Evolutionary conservation across 2,888 invertebrate genomes (phyloP), one percentile per base, ranked within the genome.

Genomic region (Nezara viridula): DNA sequence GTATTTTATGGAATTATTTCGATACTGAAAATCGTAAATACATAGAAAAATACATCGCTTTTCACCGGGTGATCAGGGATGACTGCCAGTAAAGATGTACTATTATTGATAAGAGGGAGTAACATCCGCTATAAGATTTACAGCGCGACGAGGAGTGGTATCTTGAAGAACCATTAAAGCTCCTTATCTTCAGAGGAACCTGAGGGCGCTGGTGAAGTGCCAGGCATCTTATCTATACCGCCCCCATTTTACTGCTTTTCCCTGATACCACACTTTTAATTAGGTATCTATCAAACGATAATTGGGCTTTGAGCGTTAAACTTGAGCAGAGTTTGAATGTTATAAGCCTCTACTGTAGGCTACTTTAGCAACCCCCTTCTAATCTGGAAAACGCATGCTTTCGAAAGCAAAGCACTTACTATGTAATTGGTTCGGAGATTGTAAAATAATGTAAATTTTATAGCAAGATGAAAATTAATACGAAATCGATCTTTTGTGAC

Each of bases 221-320:
- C 66, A 73, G 60, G 66, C 66, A 73, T 73, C 66, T 73, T 73
- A 73, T 73, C 66, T 73, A 73, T 37, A 73, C 37, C 32, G 32
- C 66, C 66, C 37, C 66, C 66, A 73, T 73, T 73, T 73, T 73
- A 73, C 66, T 37, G 32, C 66, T 21, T 73, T 73, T 9, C 66
- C 37, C 32, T 73, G 37, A 73, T 73, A 37, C 66, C 66, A 37
- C 66, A 73, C 32, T 73, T 73, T 73, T 73, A 73, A 73, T 73
- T 73, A 73, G 32, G 66, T 73, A 73, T 73, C 66, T 73, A 73
- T 73, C 66, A 73, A 73, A 73, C 66, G 66, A 73, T 73, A 73
- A 73, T 73, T 73, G 66, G 32, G 66, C 4, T 37, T 37, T 73
- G 32, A 73, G 66, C 66, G 66, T 73, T 37, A 73, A 73, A 73